phyloP scores from a whole-genome alignment of 2,113 vertebrate species.

The Sorex fumeus region DNA sequence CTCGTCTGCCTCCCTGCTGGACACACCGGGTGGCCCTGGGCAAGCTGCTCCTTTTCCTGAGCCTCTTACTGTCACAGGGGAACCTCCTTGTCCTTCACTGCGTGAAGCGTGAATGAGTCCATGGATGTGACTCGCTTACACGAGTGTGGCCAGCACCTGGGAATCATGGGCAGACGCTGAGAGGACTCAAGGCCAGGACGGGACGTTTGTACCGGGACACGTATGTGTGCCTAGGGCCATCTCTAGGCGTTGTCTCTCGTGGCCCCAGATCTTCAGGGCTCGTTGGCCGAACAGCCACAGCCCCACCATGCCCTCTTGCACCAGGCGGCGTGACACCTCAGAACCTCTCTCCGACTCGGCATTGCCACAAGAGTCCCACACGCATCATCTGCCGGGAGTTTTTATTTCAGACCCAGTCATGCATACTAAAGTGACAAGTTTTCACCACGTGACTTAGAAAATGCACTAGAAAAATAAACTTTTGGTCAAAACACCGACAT shows the following conservation, averaged over 20 bases:
- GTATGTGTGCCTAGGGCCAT: neutral
- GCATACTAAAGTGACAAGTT: slow-evolving; percentile 88
- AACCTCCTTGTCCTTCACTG: neutral
- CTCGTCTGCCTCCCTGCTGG: neutral
- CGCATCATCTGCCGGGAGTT: slow-evolving; percentile 37
- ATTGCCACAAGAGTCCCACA: neutral
- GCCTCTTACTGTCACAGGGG: neutral
- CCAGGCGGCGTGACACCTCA: neutral
- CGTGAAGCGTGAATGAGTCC: neutral
- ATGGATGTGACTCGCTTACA: neutral
- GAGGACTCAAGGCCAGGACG: neutral
- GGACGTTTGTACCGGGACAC: neutral
- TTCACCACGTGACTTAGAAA: slow-evolving; percentile 89
- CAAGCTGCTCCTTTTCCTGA: neutral
- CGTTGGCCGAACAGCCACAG: neutral
- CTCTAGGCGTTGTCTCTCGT: neutral
- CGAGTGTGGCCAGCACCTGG: neutral
- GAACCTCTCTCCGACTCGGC: neutral
- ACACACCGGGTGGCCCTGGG: neutral
- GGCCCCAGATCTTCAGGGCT: neutral
- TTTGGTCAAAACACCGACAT: slow-evolving; percentile 87
- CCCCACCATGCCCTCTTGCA: neutral
- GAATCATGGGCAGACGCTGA: neutral
- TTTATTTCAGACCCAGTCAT: slow-evolving; percentile 87
- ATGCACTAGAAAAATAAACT: slow-evolving; percentile 92